Evolutionary conservation across 2,797 vertebrate species (phyloP), one percentile per base, ranked within the genome.

Genomic region (Peromyscus melanophrys): DNA sequence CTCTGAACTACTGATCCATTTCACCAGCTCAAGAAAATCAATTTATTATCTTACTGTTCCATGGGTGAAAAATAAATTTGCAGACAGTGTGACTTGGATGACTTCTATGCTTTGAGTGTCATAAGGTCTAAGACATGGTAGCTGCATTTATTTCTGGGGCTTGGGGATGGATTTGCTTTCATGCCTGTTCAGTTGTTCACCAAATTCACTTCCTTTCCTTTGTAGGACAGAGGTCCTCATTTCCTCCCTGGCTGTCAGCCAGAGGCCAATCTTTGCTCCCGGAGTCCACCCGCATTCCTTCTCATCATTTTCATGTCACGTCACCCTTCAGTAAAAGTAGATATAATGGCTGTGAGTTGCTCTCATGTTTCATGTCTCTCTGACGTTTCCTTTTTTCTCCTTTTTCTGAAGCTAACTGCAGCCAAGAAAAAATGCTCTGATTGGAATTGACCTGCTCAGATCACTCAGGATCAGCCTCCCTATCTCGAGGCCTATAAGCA

Each of bases 211-310:
- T 91, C 21, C 65, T 67, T 82, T 13, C 17, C 46, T n/a, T 69
- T 96, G 19, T 81, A 67, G 37, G 34, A 81, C 12, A 21, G 34
- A 94, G 37, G 69, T 93, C 46, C 40, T 89, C 89, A 85, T 83
- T 94, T 94, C 80, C 80, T 78, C 85, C 40, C 27, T 92, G 71
- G 19, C n/a, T 95, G n/a, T 76, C 57, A 90, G 80, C 80, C 83
- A 96, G 93, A 94, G 17, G n/a, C 14, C 73, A 89, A 2, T 63
- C 25, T 96, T 95, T 91, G 63, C 75, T 93, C 49, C 43, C 40
- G 52, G 65, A 85, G 73, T n/a, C 71, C 40, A 52, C n/a, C 13
- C 29, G 86, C 55, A 46, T 85, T n/a, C 40, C n/a, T 96, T 90
- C 43, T 81, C 27, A 52, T 52, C 55, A 37, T 90, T 73, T 94